These are phyloP conservation scores for silkworm (Bombyx mori) DNA, from an alignment of 1,140 invertebrate species.

Conservation along the genomic window ASM3026992v2 NC_085112.1:5319001-5319500, in stretches of 20 bases:
- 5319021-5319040: not conserved
- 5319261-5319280: constrained; percentile 62
- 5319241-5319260: constrained; percentile 56
- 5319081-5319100: not conserved
- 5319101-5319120: too few species aligned
- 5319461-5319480: too few species aligned
- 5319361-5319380: constrained; percentile 31
- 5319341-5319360: constrained; percentile 21
- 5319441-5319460: too few species aligned
- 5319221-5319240: constrained; percentile 43
- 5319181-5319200: too few species aligned
- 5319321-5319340: constrained; percentile 31
- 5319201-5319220: constrained; percentile 41
- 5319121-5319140: constrained; percentile 30
- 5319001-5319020: too few species aligned
- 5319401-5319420: constrained; percentile 50
- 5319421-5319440: constrained; percentile 38
- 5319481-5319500: too few species aligned
- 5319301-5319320: constrained; percentile 57
- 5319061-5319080: too few species aligned
- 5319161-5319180: too few species aligned
- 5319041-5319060: constrained; percentile 8
- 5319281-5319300: constrained; percentile 70
- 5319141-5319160: constrained; percentile 24
- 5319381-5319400: constrained; percentile 50